Base-by-base conservation (phyloP, 1,140 invertebrate genomes). In the Steinernema khuongi region DNA sequence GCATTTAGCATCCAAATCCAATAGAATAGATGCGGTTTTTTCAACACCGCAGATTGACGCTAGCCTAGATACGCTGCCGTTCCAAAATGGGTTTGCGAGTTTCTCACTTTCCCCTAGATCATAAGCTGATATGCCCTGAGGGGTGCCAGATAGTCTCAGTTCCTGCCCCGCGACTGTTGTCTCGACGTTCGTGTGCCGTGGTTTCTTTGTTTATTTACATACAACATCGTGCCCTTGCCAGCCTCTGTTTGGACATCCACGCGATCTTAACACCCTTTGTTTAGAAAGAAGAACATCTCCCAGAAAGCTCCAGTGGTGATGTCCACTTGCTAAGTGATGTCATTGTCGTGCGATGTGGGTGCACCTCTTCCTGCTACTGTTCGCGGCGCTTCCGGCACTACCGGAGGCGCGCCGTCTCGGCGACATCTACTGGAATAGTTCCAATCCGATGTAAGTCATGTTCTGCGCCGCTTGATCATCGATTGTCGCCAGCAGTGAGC, bases 401-500 rank as follows among this genome's bases (percentile, higher is more conserved):
- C 43, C 30, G 11, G 44, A 67, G 17, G 60, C 44, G 17, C 71
- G 66, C 44, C 71, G 66, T 71, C n/a, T 72, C 14, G 50, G 50
- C 50, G 50, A 60, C 50, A 22, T 60, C 50, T 72, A 22, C 28
- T 72, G 71, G 71, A 72, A 72, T 68, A 29, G 43, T 19, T 72
- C 71, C 1, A 72, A 72, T 68, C 71, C 71, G 17, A 72, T 72
- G 71, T 72, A 32, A 72, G 71, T 72, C 50, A 22, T 60, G n/a
- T n/a, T n/a, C n/a, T n/a, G 36, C n/a, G 36, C 36, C 36, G 36
- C 36, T 41, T 60, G 7, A 14, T 17, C 7, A 60, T 60, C 50
- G 50, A 60, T 60, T 60, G 50, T 60, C 50, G 50, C 22, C 50
- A 26, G 4, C 7, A 60, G n/a, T n/a, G n/a, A 60, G 11, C 50